Base-by-base conservation (phyloP, 2,113 vertebrate species). In the Scartelaos histophorus region DNA sequence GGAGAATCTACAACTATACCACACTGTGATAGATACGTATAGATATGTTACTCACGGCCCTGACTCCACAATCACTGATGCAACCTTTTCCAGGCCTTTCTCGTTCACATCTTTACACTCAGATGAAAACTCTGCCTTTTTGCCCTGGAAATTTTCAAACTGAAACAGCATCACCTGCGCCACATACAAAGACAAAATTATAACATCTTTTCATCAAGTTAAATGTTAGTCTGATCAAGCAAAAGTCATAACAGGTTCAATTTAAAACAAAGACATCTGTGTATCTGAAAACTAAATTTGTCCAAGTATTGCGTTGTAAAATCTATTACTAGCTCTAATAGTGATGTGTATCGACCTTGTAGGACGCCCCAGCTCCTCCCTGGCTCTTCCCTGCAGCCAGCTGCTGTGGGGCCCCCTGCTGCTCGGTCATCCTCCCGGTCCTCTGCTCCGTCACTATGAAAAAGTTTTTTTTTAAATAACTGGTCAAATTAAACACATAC, bases 101-200 rank as follows among this genome's bases (percentile, higher is more conserved):
- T 96, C 95, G 0, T 81, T 87, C 81, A 97, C 91, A 81, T 93
- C 95, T 83, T 92, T 89, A 73, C 89, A 90, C 62, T 91, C 87
- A 15, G 80, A 57, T 35, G 87, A 88, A 56, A 91, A 88, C 74
- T 91, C 87, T 1, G 75, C 85, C 81, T 90, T 90, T 74, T 81
- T 92, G 13, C 96, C 96, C 87, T 96, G 95, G 92, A 97, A 97
- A 67, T 97, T 97, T 90, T 97, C 96, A 68, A 95, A 92, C 82
- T 98, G 92, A 85, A 87, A 94, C 81, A 91, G 67, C 73, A 86
- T 57, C 81, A 91, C 87, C 89, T 90, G 87, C 12, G 69, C 16
- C 19, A 75, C 46, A 79, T 17, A 75, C 46, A 79, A 5, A 80
- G 21, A 69, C n/a, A 69, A 6, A 53, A 35, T 34, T 15, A 57